Conservation (phyloP, 2,797 vertebrate species). For the Salarias fasciatus region DNA sequence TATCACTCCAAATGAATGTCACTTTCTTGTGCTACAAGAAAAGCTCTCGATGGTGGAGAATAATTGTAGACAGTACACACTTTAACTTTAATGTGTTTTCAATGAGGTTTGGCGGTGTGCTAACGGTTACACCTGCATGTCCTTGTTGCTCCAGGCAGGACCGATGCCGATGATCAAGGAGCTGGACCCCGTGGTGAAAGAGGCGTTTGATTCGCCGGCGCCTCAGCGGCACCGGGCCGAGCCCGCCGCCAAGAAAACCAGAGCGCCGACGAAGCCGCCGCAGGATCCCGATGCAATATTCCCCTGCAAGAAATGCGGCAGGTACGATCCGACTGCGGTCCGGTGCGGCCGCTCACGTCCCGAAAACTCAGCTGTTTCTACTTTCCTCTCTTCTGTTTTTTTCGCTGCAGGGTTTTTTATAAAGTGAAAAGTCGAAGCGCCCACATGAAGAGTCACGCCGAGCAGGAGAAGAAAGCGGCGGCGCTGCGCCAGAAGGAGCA, state of each 20-base stretch:
- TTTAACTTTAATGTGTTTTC: too few species aligned
- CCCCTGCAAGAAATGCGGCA: conserved; percentile 96
- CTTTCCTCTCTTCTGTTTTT: not conserved
- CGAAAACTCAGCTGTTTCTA: too few species aligned
- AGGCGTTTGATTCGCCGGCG: conserved; percentile 18
- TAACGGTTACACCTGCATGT: not conserved
- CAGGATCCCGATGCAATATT: conserved; percentile 79
- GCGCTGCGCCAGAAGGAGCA: conserved; percentile 85
- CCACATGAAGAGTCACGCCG: conserved; percentile 95
- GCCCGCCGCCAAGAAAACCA: conserved; percentile 63
- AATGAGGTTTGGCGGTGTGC: too few species aligned
- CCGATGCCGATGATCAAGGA: conserved; percentile 79
- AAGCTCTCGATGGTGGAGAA: too few species aligned
- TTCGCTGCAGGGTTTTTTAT: conserved; percentile 84
- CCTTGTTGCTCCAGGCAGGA: conserved; percentile 73
- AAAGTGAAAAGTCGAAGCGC: conserved; percentile 97
- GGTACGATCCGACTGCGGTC: conserved; percentile 77
- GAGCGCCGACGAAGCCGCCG: conserved; percentile 55
- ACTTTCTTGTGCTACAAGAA: too few species aligned
- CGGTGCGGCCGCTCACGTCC: too few species aligned
- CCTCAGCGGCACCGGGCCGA: conserved; percentile 58
- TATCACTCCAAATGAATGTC: too few species aligned
- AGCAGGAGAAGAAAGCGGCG: conserved; percentile 93
- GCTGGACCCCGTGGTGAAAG: conserved; percentile 67
- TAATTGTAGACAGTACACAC: too few species aligned